phyloP scores from a whole-genome alignment of 2,113 vertebrate species.

The Taxidea taxus region DNA sequence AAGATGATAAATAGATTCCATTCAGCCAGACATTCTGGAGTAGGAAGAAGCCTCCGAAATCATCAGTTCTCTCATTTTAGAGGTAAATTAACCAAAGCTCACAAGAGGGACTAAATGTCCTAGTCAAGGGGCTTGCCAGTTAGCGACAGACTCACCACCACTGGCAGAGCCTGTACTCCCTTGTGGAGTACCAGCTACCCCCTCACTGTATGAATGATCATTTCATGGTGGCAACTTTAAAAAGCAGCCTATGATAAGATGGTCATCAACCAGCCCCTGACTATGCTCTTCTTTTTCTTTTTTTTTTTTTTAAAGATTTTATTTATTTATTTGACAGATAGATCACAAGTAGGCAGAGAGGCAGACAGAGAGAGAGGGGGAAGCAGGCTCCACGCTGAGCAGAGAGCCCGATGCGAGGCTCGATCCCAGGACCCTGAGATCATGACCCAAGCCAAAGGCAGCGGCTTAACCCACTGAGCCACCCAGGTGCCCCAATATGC shows the following conservation, averaged over 20 bases:
- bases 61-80: neutral
- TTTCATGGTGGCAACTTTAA: neutral
- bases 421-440: too few species aligned
- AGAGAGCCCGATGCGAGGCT: too few species aligned
- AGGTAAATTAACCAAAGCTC: neutral
- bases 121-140: neutral
- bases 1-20: neutral
- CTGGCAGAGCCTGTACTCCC: neutral
- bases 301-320: too few species aligned
- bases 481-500: too few species aligned
- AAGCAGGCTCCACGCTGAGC: too few species aligned
- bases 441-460: too few species aligned
- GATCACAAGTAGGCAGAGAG: too few species aligned
- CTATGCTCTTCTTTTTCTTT: neutral
- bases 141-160: neutral
- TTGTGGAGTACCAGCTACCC: neutral
- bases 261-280: neutral
- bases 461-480: too few species aligned
- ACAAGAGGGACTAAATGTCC: neutral
- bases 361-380: too few species aligned
- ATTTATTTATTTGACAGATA: too few species aligned
- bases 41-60: neutral
- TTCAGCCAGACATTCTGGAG: neutral
- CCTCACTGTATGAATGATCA: neutral
- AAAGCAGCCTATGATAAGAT: neutral